Evolutionary conservation across 2,797 vertebrate genomes (phyloP).

Genomic region (Bryconaethiops microstoma): DNA sequence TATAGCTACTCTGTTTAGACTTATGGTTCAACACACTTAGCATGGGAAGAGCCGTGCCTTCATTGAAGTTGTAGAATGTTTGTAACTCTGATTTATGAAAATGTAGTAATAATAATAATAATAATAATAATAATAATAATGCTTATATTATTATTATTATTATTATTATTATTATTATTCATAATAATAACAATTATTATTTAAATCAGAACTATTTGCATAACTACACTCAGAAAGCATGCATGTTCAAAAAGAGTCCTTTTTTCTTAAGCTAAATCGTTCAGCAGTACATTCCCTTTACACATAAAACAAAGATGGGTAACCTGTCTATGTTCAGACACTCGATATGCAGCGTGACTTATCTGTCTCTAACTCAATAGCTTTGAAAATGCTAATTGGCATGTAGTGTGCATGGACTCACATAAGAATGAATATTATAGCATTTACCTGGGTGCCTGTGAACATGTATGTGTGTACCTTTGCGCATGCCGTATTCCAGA

Average conservation of each 20-base stretch:
- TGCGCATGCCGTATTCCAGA: conserved; percentile 23
- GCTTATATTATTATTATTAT: no score
- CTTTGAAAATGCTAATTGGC: conserved; percentile 17
- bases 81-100: no score
- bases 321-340: neutral
- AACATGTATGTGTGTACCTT: conserved; percentile 31
- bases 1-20: no score
- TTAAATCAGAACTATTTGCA: no score
- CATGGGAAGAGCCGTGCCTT: no score
- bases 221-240: neutral
- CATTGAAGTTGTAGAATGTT: no score
- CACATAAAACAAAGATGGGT: neutral
- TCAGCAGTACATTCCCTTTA: neutral
- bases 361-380: conserved; percentile 3
- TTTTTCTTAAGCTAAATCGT: neutral
- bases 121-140: no score
- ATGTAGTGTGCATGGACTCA: neutral
- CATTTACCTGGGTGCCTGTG: conserved; percentile 32
- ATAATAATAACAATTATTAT: no score
- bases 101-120: no score
- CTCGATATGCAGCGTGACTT: conserved; percentile 20
- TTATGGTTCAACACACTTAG: no score
- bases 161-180: no score
- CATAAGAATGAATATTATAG: conserved; percentile 44
- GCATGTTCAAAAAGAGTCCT: neutral